Evolutionary conservation across 2,113 vertebrate genomes (phyloP).

Genomic region (Amphiprion ocellaris): DNA sequence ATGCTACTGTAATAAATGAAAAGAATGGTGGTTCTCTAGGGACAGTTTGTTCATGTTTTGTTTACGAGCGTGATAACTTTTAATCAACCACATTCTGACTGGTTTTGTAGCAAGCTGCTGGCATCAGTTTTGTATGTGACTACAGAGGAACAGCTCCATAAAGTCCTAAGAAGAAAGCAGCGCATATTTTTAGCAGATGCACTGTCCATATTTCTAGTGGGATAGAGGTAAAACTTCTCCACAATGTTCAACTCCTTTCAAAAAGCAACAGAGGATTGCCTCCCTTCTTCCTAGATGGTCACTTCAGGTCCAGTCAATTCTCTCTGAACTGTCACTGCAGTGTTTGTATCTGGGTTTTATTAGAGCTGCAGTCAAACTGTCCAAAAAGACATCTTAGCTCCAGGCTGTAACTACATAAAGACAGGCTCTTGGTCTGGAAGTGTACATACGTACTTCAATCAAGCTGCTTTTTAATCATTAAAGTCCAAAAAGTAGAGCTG

Average conservation of each 20-base stretch:
- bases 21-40: conserved; percentile 1
- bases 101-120: conserved; percentile 32
- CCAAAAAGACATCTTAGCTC: conserved; percentile 20
- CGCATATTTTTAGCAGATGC: background rate
- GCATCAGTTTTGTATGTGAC: conserved; percentile 15
- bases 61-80: conserved; percentile 45
- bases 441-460: conserved; percentile 26
- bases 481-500: background rate
- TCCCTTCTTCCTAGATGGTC: conserved; percentile 20
- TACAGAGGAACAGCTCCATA: conserved; percentile 17
- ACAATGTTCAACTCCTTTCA: background rate
- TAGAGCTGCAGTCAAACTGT: conserved; percentile 39
- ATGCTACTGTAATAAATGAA: conserved; percentile 26
- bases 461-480: conserved; percentile 33
- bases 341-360: conserved; percentile 29
- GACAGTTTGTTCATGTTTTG: conserved; percentile 11
- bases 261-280: background rate
- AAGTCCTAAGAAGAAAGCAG: background rate
- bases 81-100: conserved; percentile 47
- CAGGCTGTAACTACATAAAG: conserved; percentile 29
- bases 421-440: conserved; percentile 15
- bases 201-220: background rate
- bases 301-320: conserved; percentile 19
- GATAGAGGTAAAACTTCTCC: background rate
- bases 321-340: conserved; percentile 21